These are phyloP conservation scores for Ceratothoa steindachneri DNA, from an alignment of 2,888 invertebrate species.

Conservation along the genomic window DNA sequence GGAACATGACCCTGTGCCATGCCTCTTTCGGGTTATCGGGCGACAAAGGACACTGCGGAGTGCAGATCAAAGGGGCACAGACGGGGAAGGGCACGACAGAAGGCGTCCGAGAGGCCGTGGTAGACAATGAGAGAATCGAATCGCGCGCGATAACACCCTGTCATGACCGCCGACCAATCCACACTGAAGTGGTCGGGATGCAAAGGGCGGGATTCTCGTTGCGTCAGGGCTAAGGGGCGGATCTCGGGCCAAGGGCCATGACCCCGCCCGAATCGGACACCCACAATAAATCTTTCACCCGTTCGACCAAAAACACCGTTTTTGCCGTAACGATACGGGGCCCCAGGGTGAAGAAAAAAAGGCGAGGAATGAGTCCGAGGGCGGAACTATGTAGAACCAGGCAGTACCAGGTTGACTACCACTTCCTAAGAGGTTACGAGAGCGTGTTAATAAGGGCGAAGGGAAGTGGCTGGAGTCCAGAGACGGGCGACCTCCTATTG, in stretches of 20 bases:
- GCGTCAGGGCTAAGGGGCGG: slow-evolving; percentile 36
- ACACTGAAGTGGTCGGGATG: slow-evolving; percentile 40
- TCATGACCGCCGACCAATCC: slow-evolving; percentile 35
- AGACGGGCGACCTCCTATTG: slow-evolving; percentile 44
- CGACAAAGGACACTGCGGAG: slow-evolving; percentile 14
- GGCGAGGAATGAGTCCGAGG: too few species aligned
- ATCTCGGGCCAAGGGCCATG: slow-evolving; percentile 45
- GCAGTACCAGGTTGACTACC: too few species aligned
- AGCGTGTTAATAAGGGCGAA: slow-evolving; percentile 24
- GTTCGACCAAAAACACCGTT: background rate
- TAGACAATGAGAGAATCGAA: slow-evolving; percentile 12
- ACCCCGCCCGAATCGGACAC: slow-evolving; percentile 43
- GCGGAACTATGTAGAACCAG: too few species aligned
- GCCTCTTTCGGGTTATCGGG: background rate
- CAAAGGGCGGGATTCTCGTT: slow-evolving; percentile 41
- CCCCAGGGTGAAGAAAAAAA: too few species aligned
- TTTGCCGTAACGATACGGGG: too few species aligned
- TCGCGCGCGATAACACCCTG: slow-evolving; percentile 37
- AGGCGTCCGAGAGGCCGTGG: background rate
- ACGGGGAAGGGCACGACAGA: background rate
- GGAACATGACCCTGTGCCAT: background rate
- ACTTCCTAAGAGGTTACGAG: slow-evolving; percentile 35
- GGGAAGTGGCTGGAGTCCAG: slow-evolving; percentile 43
- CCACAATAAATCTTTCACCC: slow-evolving; percentile 25
- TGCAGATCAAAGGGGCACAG: slow-evolving; percentile 3